phyloP scores from a whole-genome alignment of 2,113 vertebrate genomes.

The Ardeotis arabs region DNA sequence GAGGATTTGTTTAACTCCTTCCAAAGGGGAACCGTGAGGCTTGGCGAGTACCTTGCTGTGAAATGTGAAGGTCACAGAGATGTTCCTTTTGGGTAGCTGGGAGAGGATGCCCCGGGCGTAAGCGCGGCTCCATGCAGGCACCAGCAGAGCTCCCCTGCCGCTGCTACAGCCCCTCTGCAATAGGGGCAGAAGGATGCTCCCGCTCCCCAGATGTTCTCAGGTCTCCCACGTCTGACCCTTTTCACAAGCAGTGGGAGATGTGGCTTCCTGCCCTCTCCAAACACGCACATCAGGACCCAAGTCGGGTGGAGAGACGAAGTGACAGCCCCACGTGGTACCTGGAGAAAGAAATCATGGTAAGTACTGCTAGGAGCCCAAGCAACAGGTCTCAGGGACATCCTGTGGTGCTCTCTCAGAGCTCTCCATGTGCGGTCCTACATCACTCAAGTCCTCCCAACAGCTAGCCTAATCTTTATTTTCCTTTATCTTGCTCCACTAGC shows the following conservation, averaged over 20 bases:
- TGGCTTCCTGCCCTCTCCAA: not conserved
- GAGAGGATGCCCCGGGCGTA: not conserved
- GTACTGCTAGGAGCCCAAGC: not conserved
- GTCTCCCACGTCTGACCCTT: not conserved
- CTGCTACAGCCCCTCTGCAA: not conserved
- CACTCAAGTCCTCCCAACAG: not conserved
- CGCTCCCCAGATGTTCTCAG: rapidly evolving
- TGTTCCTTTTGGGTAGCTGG: not conserved
- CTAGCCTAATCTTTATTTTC: not conserved
- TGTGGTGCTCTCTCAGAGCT: rapidly evolving
- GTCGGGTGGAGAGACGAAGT: rapidly evolving
- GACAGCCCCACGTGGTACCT: rapidly evolving
- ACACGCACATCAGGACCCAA: no score
- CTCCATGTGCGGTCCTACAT: not conserved
- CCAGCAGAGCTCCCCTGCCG: not conserved
- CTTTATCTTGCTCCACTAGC: not conserved
- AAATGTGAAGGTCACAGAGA: not conserved
- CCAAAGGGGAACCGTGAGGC: rapidly evolving
- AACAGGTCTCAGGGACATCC: not conserved
- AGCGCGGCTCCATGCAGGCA: no score
- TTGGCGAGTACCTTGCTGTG: not conserved
- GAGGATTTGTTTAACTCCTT: not conserved
- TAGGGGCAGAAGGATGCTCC: not conserved
- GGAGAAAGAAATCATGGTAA: not conserved
- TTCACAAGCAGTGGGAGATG: not conserved